Conservation (phyloP, 2,797 vertebrate species). For the Cynodonichthys magdalenae region DNA sequence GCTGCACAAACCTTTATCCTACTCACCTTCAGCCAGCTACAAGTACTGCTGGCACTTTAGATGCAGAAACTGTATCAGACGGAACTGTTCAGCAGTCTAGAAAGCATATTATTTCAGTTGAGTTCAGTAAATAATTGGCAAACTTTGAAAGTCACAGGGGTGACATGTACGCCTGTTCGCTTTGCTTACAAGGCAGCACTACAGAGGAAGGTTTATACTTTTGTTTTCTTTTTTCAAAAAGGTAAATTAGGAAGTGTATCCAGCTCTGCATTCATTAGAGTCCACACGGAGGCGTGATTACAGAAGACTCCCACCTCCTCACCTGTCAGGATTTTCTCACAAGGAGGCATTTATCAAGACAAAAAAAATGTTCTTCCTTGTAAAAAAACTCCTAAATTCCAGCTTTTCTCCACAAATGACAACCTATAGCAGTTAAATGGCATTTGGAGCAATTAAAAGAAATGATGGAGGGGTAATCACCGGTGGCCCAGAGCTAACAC, state of each 20-base stretch:
- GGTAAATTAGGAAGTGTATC: slow-evolving; percentile 56
- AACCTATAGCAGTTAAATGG: slow-evolving; percentile 67
- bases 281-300: slow-evolving; percentile 42
- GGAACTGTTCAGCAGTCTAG: slow-evolving; percentile 43
- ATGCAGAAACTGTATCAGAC: slow-evolving; percentile 49
- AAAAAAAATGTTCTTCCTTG: slow-evolving; percentile 37
- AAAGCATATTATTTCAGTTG: slow-evolving; percentile 48
- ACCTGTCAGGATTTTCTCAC: slow-evolving; percentile 57
- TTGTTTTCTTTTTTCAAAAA: slow-evolving; percentile 65
- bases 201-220: slow-evolving; percentile 39
- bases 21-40: slow-evolving; percentile 9
- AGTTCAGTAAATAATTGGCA: slow-evolving; percentile 73
- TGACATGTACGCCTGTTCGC: slow-evolving; percentile 37
- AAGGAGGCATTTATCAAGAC: slow-evolving; percentile 51
- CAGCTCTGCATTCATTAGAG: slow-evolving; percentile 59
- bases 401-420: slow-evolving; percentile 53
- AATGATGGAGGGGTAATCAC: slow-evolving; percentile 64
- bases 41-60: slow-evolving; percentile 40
- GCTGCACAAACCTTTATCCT: slow-evolving; percentile 10
- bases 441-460: slow-evolving; percentile 71
- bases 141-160: slow-evolving; percentile 55
- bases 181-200: slow-evolving; percentile 47
- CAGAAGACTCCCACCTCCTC: slow-evolving; percentile 45
- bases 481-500: slow-evolving; percentile 42
- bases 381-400: slow-evolving; percentile 64